phyloP scores from a whole-genome alignment of 1,140 invertebrate genomes.

The Theocolax elegans region DNA sequence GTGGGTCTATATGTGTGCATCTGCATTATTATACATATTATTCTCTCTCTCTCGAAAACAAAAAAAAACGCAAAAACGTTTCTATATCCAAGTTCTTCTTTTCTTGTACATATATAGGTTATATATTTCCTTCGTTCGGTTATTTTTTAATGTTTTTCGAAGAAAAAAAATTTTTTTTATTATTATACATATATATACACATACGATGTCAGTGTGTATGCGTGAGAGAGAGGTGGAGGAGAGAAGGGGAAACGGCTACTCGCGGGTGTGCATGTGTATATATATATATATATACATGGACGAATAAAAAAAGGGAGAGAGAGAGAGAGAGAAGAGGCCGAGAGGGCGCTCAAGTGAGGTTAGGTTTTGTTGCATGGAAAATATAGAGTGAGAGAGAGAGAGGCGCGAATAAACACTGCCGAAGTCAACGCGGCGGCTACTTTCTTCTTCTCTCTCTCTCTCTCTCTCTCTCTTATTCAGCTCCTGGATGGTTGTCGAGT shows the following conservation, averaged over 20 bases:
- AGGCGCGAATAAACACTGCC: constrained; percentile 66
- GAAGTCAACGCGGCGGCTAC: constrained; percentile 59
- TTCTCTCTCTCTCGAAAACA: too few species aligned
- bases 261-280: background rate
- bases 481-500: background rate
- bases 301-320: background rate
- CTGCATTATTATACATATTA: too few species aligned
- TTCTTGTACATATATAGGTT: too few species aligned
- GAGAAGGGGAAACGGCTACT: constrained; percentile 28
- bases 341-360: constrained; percentile 27
- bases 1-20: too few species aligned
- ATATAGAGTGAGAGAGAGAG: constrained; percentile 32
- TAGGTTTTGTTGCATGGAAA: constrained; percentile 20
- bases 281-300: constrained; percentile 22
- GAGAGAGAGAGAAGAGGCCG: constrained; percentile 17
- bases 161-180: too few species aligned
- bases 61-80: too few species aligned
- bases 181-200: too few species aligned
- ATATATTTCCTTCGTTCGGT: too few species aligned
- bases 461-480: background rate
- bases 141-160: too few species aligned
- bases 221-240: constrained; percentile 12
- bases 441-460: constrained; percentile 1
- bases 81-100: too few species aligned
- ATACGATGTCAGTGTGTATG: too few species aligned